Evolutionary conservation across 1,140 invertebrate genomes (phyloP).

Genomic region (Chelonus insularis): DNA sequence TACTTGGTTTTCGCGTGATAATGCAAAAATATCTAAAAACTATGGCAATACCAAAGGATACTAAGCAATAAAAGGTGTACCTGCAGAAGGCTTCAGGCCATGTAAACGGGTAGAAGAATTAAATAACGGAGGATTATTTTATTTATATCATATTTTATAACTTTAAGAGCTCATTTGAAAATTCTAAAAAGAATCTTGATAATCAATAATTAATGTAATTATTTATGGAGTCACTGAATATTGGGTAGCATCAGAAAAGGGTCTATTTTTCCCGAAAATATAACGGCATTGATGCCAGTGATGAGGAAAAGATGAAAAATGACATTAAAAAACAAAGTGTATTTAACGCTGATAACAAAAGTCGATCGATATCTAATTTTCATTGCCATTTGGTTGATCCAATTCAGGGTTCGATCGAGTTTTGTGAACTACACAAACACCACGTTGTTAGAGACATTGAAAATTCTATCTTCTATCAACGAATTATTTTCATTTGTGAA

Average conservation of each 20-base stretch:
- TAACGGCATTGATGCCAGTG: slow-evolving; percentile 6
- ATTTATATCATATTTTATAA: no score
- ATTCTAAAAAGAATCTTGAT: slow-evolving; percentile 18
- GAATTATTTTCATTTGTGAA: slow-evolving; percentile 1
- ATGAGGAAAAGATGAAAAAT: no score
- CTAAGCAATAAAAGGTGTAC: no score
- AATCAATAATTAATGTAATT: slow-evolving; percentile 35
- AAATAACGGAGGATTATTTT: no score
- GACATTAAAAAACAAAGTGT: no score
- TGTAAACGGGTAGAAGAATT: no score
- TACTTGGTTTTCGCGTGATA: no score
- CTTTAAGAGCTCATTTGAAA: no score
- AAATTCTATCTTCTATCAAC: slow-evolving; percentile 24
- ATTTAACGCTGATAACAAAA: slow-evolving; percentile 30
- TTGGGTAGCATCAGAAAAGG: slow-evolving; percentile 29
- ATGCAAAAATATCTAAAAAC: no score
- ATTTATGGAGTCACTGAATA: slow-evolving; percentile 20
- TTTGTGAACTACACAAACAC: slow-evolving; percentile 27
- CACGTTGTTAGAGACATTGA: not conserved
- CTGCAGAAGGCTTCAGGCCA: no score
- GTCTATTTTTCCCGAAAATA: slow-evolving; percentile 47
- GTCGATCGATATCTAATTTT: slow-evolving; percentile 46
- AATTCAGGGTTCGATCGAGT: slow-evolving; percentile 48
- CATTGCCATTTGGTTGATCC: slow-evolving; percentile 50
- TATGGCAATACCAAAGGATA: no score